Conservation (phyloP, 2,797 vertebrate genomes). For the Glossophaga mutica region DNA sequence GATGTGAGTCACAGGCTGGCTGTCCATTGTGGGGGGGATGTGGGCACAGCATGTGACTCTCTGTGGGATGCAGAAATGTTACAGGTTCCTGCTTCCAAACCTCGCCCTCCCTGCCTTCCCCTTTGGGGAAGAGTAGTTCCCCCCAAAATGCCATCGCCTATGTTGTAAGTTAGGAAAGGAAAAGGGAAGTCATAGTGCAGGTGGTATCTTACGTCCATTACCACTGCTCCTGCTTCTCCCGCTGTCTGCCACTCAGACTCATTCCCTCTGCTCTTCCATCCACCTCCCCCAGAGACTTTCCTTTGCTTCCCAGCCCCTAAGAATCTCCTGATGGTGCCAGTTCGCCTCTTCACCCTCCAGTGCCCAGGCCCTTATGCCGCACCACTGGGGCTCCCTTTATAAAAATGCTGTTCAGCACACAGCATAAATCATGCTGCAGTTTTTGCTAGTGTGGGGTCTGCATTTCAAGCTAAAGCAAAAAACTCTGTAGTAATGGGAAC, state of each 20-base stretch:
- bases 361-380: background rate
- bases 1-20: slow-evolving; percentile 42
- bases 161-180: background rate
- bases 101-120: background rate
- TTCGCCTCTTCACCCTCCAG: background rate
- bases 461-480: background rate
- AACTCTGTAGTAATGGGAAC: background rate
- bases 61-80: background rate
- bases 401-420: background rate
- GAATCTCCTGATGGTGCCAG: background rate
- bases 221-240: background rate
- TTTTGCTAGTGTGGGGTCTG: background rate
- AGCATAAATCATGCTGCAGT: background rate
- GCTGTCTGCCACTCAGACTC: background rate
- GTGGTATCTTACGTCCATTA: background rate
- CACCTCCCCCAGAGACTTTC: background rate
- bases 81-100: background rate
- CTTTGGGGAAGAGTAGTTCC: background rate
- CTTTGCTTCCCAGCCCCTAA: background rate
- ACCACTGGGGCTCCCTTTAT: background rate
- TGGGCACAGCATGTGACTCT: slow-evolving; percentile 38
- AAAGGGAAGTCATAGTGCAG: background rate
- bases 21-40: background rate
- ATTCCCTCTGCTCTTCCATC: background rate
- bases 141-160: background rate